Evolutionary conservation across 1,140 invertebrate species (phyloP).

Genomic region (Zaprionus gabonicus): DNA sequence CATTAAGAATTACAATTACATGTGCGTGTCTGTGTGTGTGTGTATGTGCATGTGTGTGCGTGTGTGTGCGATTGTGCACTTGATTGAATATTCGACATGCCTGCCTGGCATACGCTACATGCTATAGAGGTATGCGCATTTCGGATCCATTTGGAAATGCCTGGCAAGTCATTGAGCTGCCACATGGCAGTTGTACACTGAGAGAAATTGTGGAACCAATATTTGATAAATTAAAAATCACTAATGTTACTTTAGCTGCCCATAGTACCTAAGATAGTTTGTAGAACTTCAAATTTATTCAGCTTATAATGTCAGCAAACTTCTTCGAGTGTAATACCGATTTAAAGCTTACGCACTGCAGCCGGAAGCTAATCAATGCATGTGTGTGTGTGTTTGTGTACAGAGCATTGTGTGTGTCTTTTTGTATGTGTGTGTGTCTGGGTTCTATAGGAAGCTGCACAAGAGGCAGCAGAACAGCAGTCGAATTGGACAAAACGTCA

Average conservation of each 20-base stretch:
- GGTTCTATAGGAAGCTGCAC: slow-evolving; percentile 13
- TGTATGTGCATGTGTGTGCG: slow-evolving; percentile 9
- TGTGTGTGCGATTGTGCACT: slow-evolving; percentile 26
- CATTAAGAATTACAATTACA: slow-evolving; percentile 68
- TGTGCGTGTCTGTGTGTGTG: slow-evolving; percentile 8
- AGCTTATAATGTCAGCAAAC: not conserved
- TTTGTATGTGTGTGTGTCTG: slow-evolving; percentile 6
- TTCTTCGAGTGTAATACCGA: slow-evolving; percentile 7
- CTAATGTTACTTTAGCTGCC: not conserved
- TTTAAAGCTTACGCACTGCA: not conserved
- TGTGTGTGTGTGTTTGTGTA: slow-evolving; percentile 17
- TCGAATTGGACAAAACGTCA: slow-evolving; percentile 39
- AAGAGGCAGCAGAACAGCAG: slow-evolving; percentile 32
- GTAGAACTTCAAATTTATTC: not conserved
- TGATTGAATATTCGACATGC: slow-evolving; percentile 25
- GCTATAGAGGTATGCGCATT: not conserved
- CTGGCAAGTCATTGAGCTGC: not conserved
- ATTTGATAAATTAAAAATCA: not conserved
- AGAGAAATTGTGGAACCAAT: not conserved
- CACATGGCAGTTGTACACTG: slow-evolving; percentile 14
- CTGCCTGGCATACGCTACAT: not conserved
- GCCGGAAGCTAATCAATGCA: not conserved
- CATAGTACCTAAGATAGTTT: not conserved
- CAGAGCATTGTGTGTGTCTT: not conserved
- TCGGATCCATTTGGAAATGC: not conserved